Evolutionary conservation across 2,113 vertebrate species (phyloP).

Genomic region (Lanius ludovicianus): DNA sequence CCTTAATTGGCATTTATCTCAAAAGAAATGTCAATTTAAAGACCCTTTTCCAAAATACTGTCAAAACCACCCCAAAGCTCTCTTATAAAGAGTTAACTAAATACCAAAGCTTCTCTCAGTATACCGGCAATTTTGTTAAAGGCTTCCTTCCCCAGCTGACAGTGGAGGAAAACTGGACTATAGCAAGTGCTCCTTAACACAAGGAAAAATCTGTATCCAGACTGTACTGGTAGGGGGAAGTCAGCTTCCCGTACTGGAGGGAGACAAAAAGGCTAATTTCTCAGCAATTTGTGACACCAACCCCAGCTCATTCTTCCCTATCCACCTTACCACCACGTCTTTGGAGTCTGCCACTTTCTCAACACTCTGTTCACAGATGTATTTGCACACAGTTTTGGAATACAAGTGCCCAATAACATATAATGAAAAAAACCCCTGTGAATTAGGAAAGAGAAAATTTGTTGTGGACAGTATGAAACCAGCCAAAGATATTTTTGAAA

Average conservation of each 20-base stretch:
- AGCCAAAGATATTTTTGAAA: background rate
- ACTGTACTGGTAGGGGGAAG: background rate
- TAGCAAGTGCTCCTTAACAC: background rate
- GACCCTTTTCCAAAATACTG: background rate
- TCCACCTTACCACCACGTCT: background rate
- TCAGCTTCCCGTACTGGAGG: background rate
- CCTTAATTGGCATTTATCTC: background rate
- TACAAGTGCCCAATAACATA: background rate
- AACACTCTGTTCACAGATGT: background rate
- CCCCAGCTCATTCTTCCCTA: background rate
- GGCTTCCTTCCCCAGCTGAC: background rate
- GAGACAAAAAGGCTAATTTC: background rate
- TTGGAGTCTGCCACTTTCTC: background rate
- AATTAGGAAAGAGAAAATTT: background rate
- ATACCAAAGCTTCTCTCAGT: background rate
- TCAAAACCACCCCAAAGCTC: background rate
- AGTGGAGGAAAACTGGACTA: background rate
- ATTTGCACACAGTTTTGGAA: background rate
- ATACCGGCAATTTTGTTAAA: background rate
- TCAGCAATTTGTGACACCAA: background rate
- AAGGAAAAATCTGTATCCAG: background rate
- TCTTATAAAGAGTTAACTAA: background rate
- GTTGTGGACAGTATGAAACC: background rate
- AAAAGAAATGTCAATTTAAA: background rate
- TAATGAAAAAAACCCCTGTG: fast-evolving